Evolutionary conservation across 2,113 vertebrate species (phyloP).

Genomic region (Gymnobelideus leadbeateri): DNA sequence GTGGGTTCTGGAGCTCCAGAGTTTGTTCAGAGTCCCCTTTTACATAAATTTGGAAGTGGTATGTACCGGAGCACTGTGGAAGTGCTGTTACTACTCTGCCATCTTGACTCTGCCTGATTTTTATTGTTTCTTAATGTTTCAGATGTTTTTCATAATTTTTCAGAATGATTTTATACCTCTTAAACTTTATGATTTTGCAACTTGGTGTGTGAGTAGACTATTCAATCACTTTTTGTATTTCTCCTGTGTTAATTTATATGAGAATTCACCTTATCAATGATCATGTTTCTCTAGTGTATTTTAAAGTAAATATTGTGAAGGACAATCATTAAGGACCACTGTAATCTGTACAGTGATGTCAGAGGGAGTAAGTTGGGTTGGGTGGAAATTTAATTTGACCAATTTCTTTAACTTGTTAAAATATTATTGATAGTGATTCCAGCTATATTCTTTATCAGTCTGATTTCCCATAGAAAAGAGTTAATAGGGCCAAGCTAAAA

Average conservation of each 20-base stretch:
- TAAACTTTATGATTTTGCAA: conserved; percentile 53
- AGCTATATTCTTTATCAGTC: conserved; percentile 33
- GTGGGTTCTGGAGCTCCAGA: too few species aligned
- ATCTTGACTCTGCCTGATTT: too few species aligned
- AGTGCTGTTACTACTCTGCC: too few species aligned
- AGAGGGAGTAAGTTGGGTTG: background rate
- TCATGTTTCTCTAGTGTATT: background rate
- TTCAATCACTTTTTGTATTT: conserved; percentile 24
- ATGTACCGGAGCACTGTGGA: too few species aligned
- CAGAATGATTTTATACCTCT: conserved; percentile 49
- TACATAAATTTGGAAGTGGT: too few species aligned
- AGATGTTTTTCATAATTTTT: conserved; percentile 40
- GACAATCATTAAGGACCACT: background rate
- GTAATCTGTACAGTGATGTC: background rate
- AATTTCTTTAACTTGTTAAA: conserved; percentile 19
- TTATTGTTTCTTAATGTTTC: conserved; percentile 49
- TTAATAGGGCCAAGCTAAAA: background rate
- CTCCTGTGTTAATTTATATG: conserved; percentile 50
- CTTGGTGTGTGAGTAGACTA: conserved; percentile 48
- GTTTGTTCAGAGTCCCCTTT: too few species aligned
- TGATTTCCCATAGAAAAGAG: background rate
- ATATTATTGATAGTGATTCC: conserved; percentile 42
- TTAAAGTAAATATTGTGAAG: background rate
- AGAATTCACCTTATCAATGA: background rate
- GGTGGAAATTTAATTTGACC: conserved; percentile 20